Evolutionary conservation across 2,888 invertebrate genomes (phyloP).

Genomic region (Drosophila paucipuncta): DNA sequence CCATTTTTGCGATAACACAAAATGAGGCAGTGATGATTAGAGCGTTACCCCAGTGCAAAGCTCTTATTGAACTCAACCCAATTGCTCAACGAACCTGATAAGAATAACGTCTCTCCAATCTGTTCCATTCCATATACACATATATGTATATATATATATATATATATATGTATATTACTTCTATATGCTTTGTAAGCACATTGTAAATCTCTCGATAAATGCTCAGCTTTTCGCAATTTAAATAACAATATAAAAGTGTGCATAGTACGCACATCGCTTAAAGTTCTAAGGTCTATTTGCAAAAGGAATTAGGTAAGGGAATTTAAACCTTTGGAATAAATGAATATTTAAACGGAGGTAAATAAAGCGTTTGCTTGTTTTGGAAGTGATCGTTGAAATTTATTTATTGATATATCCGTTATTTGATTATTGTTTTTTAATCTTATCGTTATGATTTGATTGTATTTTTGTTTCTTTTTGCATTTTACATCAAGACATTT

Average conservation of each 20-base stretch:
- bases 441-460: background rate
- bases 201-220: constrained; percentile 8
- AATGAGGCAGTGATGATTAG: constrained; percentile 36
- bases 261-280: constrained; percentile 7
- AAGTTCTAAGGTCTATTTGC: constrained; percentile 34
- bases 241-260: constrained; percentile 34
- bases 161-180: background rate
- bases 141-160: background rate
- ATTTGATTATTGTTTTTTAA: background rate
- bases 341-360: background rate
- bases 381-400: background rate
- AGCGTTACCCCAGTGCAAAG: constrained; percentile 31
- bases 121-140: background rate
- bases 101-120: constrained; percentile 34
- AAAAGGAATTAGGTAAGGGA: constrained; percentile 1
- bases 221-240: background rate
- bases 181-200: constrained; percentile 16
- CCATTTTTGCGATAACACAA: constrained; percentile 54
- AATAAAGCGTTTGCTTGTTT: background rate
- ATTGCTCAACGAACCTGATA: constrained; percentile 46
- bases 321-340: background rate
- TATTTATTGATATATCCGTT: background rate
- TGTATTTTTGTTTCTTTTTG: background rate
- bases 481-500: background rate
- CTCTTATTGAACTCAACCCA: constrained; percentile 43